Evolutionary conservation across 2,113 vertebrate species (phyloP), one percentile per base, ranked within the genome.

Genomic region (Chaenocephalus aceratus): DNA sequence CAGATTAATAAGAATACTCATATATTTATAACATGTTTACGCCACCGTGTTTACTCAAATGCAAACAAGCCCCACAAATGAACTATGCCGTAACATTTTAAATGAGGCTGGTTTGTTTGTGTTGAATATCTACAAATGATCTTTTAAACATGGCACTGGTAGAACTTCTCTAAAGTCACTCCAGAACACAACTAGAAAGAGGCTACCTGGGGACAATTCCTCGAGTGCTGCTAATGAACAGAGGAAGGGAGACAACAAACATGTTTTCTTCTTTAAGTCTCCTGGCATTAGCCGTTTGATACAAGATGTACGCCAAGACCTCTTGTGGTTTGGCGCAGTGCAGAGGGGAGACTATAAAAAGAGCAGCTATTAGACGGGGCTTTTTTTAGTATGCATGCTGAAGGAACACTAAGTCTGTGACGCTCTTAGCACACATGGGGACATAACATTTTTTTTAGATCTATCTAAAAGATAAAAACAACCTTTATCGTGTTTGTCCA

Each of bases 111-210:
- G 82, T 91, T 92, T 94, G 89, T 94, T 93, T 91, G 83, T 89
- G 76, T 74, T 85, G 82, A 91, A 80, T 76, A 90, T 91, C 90
- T 89, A 93, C 92, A 94, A 93, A 94, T 92, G 14, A 94, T 94
- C 88, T 90, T 93, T 94, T 91, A 93, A 91, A 92, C 82, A 92
- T 89, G 83, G 78, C 87, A 86, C 68, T 84, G 84, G 85, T 87
- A 72, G 83, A 88, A 88, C 60, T 88, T 89, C 88, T 91, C 82
- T 90, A 76, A 92, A 92, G 85, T 87, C 83, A 80, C 65, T 92
- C 88, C 92, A 94, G 86, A 58, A 93, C 94, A 89, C 88, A 75
- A 83, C 72, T 41, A 82, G 71, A 84, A 88, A 63, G 60, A 41
- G 59, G 46, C 57, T 84, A 91, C 91, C 93, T 92, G 75, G 84